Evolutionary conservation across 2,888 invertebrate species (phyloP), one percentile per base, ranked within the genome.

Genomic region (Drosophila formosana): DNA sequence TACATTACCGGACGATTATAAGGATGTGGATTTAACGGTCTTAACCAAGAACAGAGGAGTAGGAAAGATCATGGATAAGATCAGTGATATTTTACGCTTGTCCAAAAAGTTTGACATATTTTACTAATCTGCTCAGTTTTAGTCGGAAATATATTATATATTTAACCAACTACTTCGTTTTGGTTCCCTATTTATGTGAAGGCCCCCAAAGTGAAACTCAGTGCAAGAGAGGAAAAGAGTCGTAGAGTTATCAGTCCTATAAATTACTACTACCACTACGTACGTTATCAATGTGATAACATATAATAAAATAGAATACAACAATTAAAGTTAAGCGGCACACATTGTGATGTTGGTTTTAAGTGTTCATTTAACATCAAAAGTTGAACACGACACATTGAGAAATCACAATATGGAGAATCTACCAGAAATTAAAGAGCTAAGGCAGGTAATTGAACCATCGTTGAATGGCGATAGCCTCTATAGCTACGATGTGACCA

Each of bases 1-100:
- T 7, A 91, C 91, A 43, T 86, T 94, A n/a, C 91, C 92, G 4
- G 91, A 92, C 39, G 91, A 93, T 66, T 93, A 91, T 32, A 92
- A 93, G 53, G 92, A 94, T 51, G 90, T 93, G 46, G 90, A 93
- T 67, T 85, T 93, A 28, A 85, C 90, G 13, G 88, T 93, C 3
- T n/a, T 90, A 5, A 65, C 79, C 1, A 86, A 88, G 41, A 90
- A 86, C 63, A 66, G 68, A 25, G 91, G 89, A 30, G 49, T 67
- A 1, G 70, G 75, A 39, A 58, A 74, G 6, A 83, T 90, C 11
- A 66, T 79, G 5, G 34, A 50, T 3, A 89, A 88, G 56, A 64
- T 80, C 2, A 70, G 56, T 11, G 80, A 85, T 6, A 89, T 91
- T 34, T 47, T 91, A 41, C 70, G 80, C 3, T 61, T 91, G 37